Evolutionary conservation across 2,797 vertebrate genomes (phyloP).

Genomic region (Babyrousa celebensis): DNA sequence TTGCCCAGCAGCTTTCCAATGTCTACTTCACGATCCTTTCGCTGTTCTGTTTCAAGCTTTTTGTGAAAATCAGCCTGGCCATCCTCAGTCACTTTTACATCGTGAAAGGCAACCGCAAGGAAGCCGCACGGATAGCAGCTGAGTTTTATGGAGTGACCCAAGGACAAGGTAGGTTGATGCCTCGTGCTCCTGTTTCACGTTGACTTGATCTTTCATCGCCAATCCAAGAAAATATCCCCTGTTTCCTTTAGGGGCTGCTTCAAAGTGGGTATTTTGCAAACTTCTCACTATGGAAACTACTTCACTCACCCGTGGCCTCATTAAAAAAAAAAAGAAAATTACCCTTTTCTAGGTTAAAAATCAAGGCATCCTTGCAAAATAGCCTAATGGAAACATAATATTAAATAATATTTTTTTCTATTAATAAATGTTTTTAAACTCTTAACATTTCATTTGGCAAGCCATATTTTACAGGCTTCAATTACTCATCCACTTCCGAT

Average conservation of each 20-base stretch:
- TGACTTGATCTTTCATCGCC: slow-evolving; percentile 6
- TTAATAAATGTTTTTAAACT: neutral
- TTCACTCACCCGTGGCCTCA: neutral
- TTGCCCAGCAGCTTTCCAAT: slow-evolving; percentile 96
- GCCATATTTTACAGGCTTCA: neutral
- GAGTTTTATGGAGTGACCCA: slow-evolving; percentile 97
- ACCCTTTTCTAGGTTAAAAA: neutral
- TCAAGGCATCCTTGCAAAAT: neutral
- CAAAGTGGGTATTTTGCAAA: neutral
- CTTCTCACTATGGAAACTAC: neutral
- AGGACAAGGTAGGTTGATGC: slow-evolving; percentile 94
- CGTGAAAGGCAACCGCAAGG: slow-evolving; percentile 97
- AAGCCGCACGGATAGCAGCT: slow-evolving; percentile 97
- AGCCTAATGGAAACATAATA: neutral
- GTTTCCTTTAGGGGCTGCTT: slow-evolving; percentile 11
- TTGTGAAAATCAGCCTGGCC: slow-evolving; percentile 98
- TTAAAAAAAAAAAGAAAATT: slow-evolving; percentile 3
- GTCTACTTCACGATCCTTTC: slow-evolving; percentile 99
- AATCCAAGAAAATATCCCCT: neutral
- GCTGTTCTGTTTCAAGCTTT: slow-evolving; percentile 99
- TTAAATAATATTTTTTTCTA: neutral
- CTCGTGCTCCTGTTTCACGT: slow-evolving; percentile 48
- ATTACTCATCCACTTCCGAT: neutral
- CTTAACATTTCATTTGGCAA: neutral
- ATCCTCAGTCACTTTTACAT: slow-evolving; percentile 98